A percentile compares a stretch with the other conserved stretches of the same genome.
phyloP scores from a whole-genome alignment of 2,797 vertebrate genomes.

The Chlorospingus flavigularis region DNA sequence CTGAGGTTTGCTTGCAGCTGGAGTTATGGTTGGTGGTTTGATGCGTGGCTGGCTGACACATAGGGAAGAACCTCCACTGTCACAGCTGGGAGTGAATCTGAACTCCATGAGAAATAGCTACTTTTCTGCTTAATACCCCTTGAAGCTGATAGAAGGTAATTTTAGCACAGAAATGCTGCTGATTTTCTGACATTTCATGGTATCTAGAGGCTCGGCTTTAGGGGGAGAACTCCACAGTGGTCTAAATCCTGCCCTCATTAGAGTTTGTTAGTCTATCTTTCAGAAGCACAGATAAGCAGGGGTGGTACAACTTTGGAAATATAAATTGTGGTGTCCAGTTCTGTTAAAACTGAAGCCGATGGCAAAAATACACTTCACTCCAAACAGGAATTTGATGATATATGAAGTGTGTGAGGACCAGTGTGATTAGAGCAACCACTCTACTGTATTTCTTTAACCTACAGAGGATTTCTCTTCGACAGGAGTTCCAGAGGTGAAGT shows the following conservation, averaged over 20 bases:
- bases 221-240: not conserved
- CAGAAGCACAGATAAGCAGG: not conserved
- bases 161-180: not conserved
- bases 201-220: not conserved
- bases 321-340: not conserved
- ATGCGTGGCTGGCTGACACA: not conserved
- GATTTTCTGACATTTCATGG: not conserved
- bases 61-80: not conserved
- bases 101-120: not conserved
- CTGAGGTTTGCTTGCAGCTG: not conserved
- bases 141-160: not conserved
- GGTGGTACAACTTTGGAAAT: not conserved
- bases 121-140: not conserved
- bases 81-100: not conserved
- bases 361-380: not conserved
- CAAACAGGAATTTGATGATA: not conserved
- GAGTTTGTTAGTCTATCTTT: not conserved
- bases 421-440: not conserved
- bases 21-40: not conserved
- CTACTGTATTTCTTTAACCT: not conserved
- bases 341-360: not conserved
- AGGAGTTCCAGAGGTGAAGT: not conserved
- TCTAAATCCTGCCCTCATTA: not conserved
- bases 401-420: not conserved
- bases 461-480: not conserved